A percentile compares a stretch with the other conserved stretches of the same genome.
Evolutionary conservation across 1,140 invertebrate species (phyloP).

Genomic region (Drosophila baimaii): DNA sequence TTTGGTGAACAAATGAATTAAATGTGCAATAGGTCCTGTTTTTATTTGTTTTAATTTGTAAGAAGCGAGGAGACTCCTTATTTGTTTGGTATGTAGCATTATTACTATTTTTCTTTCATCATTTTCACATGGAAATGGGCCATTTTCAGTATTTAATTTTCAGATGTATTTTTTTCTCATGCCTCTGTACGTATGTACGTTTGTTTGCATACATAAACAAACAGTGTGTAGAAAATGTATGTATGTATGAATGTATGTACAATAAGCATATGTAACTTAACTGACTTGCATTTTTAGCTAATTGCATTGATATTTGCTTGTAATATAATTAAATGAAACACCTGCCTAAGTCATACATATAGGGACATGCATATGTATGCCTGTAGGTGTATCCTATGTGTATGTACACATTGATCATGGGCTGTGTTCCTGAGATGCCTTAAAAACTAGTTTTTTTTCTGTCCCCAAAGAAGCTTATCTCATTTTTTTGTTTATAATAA

Average conservation of each 20-base stretch:
- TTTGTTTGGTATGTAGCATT: slow-evolving; percentile 23
- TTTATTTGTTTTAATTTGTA: slow-evolving; percentile 11
- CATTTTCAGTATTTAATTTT: slow-evolving; percentile 19
- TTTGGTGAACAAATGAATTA: slow-evolving; percentile 11
- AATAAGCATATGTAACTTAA: slow-evolving; percentile 1
- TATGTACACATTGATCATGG: background rate
- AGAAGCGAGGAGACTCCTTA: slow-evolving; percentile 8
- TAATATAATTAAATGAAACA: slow-evolving; percentile 12
- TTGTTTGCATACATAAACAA: slow-evolving; percentile 28
- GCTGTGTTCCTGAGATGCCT: background rate
- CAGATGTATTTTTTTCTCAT: slow-evolving; percentile 33
- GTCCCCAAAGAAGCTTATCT: slow-evolving; percentile 4
- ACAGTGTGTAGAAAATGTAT: slow-evolving; percentile 8
- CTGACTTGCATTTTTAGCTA: slow-evolving; percentile 14
- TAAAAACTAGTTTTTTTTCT: slow-evolving; percentile 8
- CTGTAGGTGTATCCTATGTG: slow-evolving; percentile 1
- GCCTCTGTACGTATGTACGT: background rate
- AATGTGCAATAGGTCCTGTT: background rate
- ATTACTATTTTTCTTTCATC: background rate
- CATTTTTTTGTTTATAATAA: slow-evolving; percentile 1
- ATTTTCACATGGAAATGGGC: background rate
- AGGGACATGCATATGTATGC: background rate
- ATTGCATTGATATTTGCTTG: background rate
- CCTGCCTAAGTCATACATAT: background rate
- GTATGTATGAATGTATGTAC: background rate